Evolutionary conservation across 2,888 invertebrate genomes (phyloP).

Genomic region (Pheosia tremula): DNA sequence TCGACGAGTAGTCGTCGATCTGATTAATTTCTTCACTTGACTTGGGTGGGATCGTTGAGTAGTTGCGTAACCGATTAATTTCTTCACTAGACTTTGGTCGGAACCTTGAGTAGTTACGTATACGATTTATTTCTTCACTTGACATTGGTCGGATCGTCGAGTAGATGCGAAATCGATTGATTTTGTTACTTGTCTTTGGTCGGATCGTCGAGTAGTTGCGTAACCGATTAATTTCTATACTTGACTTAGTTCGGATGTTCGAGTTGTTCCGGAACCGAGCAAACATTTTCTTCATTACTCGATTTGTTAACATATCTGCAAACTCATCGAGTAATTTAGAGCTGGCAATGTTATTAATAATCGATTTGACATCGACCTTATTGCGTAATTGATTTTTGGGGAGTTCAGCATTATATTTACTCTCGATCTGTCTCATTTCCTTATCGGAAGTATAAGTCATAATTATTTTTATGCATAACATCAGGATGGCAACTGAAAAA

Average conservation of each 20-base stretch:
- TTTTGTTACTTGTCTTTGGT: no score
- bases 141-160: no score
- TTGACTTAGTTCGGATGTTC: not conserved
- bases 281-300: not conserved
- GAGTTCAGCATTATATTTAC: not conserved
- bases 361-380: not conserved
- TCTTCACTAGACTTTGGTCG: not conserved
- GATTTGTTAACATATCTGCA: not conserved
- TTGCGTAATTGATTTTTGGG: not conserved
- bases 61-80: not conserved
- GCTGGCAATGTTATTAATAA: not conserved
- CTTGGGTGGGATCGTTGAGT: not conserved
- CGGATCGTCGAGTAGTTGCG: no score
- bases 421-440: not conserved
- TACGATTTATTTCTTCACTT: no score
- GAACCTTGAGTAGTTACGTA: no score
- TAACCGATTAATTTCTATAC: not conserved
- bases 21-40: not conserved
- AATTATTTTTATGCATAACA: not conserved
- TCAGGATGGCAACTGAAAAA: not conserved
- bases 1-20: no score
- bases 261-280: not conserved
- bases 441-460: not conserved
- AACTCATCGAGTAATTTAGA: not conserved
- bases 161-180: no score